A percentile compares a stretch with the other conserved stretches of the same genome.
Evolutionary conservation across 1,140 invertebrate genomes (phyloP).

Genomic region (Leptopilina clavipes): DNA sequence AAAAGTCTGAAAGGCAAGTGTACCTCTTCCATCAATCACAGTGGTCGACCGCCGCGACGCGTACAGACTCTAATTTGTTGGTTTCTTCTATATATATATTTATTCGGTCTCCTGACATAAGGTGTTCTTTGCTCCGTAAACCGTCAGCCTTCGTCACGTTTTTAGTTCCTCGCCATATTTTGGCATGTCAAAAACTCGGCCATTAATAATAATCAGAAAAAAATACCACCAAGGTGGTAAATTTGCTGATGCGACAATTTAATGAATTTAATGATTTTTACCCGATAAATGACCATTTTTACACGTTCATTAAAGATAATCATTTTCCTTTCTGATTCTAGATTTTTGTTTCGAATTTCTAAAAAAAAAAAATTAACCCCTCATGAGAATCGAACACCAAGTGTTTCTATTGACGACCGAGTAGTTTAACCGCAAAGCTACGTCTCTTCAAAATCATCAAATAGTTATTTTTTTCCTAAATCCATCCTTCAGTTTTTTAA

Average conservation of each 20-base stretch:
- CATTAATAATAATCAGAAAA: background rate
- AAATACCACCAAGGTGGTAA: background rate
- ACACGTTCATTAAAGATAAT: too few species aligned
- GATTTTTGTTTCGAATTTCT: too few species aligned
- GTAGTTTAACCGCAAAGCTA: too few species aligned
- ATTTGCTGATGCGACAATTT: background rate
- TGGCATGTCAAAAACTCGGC: background rate
- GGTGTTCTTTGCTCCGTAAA: constrained; percentile 41
- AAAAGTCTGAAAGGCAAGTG: constrained; percentile 43
- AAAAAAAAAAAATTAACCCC: too few species aligned
- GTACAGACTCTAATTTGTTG: constrained; percentile 52
- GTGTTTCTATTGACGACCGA: too few species aligned
- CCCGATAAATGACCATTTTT: too few species aligned
- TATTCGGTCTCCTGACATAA: constrained; percentile 47
- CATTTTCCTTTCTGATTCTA: too few species aligned
- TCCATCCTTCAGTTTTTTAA: too few species aligned
- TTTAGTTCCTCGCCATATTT: background rate
- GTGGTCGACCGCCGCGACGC: constrained; percentile 42
- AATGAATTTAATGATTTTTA: background rate
- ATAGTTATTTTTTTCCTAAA: too few species aligned
- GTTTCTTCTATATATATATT: constrained; percentile 49
- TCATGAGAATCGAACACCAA: too few species aligned
- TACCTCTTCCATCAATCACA: constrained; percentile 55
- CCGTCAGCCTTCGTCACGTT: constrained; percentile 22
- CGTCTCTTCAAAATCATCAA: too few species aligned